These are phyloP conservation scores for Hiodon tergisus DNA, from an alignment of 2,113 vertebrate species.

Conservation along the genomic window DNA sequence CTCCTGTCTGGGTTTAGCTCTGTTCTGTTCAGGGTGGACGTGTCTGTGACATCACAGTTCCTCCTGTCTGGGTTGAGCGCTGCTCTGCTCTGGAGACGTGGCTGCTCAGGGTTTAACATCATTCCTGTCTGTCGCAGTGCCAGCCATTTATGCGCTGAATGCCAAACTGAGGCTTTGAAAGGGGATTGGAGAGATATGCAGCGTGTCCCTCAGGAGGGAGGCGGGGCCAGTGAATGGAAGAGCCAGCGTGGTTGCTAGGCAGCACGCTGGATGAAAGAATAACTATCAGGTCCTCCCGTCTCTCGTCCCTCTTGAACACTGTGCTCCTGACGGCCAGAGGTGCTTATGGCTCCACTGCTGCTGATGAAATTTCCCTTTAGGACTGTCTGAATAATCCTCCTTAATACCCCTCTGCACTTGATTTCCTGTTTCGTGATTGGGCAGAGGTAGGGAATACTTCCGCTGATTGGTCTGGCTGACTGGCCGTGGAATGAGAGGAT, in stretches of 20 bases:
- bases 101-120: conserved; percentile 33
- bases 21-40: too few relatives aligned
- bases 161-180: conserved; percentile 24
- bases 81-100: conserved; percentile 23
- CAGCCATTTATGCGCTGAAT: conserved; percentile 35
- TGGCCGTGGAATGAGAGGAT: conserved; percentile 37
- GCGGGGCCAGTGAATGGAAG: conserved; percentile 33
- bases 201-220: conserved; percentile 27
- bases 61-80: conserved; percentile 9
- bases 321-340: conserved; percentile 40
- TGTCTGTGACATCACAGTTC: too few relatives aligned
- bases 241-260: conserved; percentile 54
- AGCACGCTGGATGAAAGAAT: conserved; percentile 38
- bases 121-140: conserved; percentile 26
- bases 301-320: conserved; percentile 35
- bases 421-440: conserved; percentile 59
- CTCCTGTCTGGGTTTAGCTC: conserved; percentile 18
- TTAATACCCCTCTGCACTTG: conserved; percentile 60
- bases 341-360: conserved; percentile 36
- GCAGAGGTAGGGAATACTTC: conserved; percentile 31
- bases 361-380: conserved; percentile 31
- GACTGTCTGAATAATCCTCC: conserved; percentile 60
- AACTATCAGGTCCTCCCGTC: conserved; percentile 28
- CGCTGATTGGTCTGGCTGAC: conserved; percentile 54
- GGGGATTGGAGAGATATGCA: conserved; percentile 27